Conservation (phyloP, 2,888 invertebrate genomes). For the Amphipyra berbera region DNA sequence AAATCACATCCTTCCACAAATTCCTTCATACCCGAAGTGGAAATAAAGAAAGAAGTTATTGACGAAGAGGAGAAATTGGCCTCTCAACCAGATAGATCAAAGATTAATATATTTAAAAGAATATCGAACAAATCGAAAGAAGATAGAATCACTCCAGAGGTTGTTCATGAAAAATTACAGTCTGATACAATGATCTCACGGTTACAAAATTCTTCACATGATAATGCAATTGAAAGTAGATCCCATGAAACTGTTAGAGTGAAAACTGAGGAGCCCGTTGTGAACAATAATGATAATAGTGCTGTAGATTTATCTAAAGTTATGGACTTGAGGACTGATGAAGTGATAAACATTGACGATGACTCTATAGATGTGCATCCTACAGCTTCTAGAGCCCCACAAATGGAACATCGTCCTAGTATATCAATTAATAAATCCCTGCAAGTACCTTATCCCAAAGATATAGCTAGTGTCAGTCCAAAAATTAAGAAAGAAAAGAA, state of each 20-base stretch:
- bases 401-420: constrained; percentile 73
- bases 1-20: constrained; percentile 72
- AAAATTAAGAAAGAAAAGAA: constrained; percentile 91
- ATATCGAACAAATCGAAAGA: constrained; percentile 94
- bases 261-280: constrained; percentile 80
- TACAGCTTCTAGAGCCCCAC: constrained; percentile 66
- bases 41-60: constrained; percentile 87
- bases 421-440: constrained; percentile 84
- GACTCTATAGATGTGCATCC: constrained; percentile 82
- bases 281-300: constrained; percentile 88
- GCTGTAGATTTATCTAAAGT: constrained; percentile 87
- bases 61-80: constrained; percentile 91
- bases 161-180: constrained; percentile 80
- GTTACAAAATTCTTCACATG: constrained; percentile 78
- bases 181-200: constrained; percentile 85
- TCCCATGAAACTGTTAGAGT: constrained; percentile 73
- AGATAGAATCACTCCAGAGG: constrained; percentile 86
- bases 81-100: constrained; percentile 95
- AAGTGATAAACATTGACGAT: constrained; percentile 87
- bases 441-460: constrained; percentile 86
- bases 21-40: constrained; percentile 77
- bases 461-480: constrained; percentile 88
- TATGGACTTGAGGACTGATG: constrained; percentile 86
- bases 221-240: constrained; percentile 72
- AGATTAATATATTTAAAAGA: constrained; percentile 96